Evolutionary conservation across 2,888 invertebrate genomes (phyloP).

Genomic region (Sarcophaga subvicina): DNA sequence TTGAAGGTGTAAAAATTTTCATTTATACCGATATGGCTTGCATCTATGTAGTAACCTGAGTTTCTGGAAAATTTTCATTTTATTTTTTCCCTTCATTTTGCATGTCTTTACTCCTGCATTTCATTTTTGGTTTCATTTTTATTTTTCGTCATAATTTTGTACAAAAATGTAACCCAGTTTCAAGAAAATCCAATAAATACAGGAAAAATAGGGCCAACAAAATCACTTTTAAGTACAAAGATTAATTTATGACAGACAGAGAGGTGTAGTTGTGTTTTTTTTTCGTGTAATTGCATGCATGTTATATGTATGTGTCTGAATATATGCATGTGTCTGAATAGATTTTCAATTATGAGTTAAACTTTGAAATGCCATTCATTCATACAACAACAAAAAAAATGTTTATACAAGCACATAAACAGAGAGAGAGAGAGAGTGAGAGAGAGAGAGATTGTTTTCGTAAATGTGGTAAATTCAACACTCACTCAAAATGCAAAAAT

Average conservation of each 20-base stretch:
- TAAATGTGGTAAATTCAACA: conserved; percentile 2
- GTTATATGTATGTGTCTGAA: conserved; percentile 1
- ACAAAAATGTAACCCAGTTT: conserved; percentile 13
- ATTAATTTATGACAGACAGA: conserved; percentile 21
- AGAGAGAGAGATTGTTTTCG: neutral
- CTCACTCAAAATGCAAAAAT: conserved; percentile 6
- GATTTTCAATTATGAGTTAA: conserved; percentile 20
- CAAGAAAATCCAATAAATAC: neutral
- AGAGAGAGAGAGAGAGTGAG: neutral
- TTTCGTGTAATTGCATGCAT: neutral
- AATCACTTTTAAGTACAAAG: conserved; percentile 20
- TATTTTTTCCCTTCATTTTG: neutral
- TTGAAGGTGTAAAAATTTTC: neutral
- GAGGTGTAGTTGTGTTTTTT: neutral
- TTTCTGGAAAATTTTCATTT: neutral
- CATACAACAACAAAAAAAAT: neutral
- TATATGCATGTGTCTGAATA: conserved; percentile 4
- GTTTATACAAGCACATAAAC: neutral
- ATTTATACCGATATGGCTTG: neutral
- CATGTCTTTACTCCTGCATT: neutral
- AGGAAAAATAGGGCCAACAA: neutral
- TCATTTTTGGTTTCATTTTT: neutral
- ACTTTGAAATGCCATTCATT: conserved; percentile 1
- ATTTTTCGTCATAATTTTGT: neutral
- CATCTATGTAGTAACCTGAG: neutral